Conservation (phyloP, 2,797 vertebrate species). For the Loriculus beryllinus region DNA sequence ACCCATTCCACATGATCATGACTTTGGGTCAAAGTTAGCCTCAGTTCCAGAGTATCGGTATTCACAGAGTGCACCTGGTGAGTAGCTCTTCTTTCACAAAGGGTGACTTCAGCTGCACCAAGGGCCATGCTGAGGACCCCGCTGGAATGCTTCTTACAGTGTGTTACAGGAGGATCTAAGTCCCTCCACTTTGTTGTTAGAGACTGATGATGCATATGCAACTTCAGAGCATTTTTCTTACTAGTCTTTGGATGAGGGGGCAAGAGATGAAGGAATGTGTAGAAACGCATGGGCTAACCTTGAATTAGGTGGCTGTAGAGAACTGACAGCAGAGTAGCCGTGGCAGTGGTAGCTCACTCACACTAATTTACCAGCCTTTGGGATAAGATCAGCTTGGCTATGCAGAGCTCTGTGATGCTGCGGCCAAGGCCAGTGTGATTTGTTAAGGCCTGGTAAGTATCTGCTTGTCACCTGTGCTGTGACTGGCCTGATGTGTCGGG, state of each 20-base stretch:
- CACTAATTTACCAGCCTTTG: not conserved
- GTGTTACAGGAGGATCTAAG: not conserved
- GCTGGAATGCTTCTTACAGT: not conserved
- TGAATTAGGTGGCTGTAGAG: not conserved
- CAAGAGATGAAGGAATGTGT: not conserved
- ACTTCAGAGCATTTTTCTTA: not conserved
- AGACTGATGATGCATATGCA: not conserved
- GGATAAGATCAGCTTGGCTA: not conserved
- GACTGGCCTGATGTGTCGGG: not conserved
- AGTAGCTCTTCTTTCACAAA: slow-evolving; percentile 35
- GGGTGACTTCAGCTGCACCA: not conserved
- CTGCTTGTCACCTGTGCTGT: not conserved
- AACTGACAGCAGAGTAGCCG: not conserved
- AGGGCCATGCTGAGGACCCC: not conserved
- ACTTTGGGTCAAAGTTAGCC: slow-evolving; percentile 89
- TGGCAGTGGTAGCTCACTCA: not conserved
- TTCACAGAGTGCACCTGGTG: slow-evolving; percentile 96
- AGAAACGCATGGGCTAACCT: not conserved
- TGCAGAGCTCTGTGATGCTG: not conserved
- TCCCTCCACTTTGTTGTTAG: not conserved
- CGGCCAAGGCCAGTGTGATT: not conserved
- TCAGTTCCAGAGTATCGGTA: slow-evolving; percentile 95
- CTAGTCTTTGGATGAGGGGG: not conserved
- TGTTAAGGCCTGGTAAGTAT: not conserved
- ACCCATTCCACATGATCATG: slow-evolving; percentile 90